These are phyloP conservation scores for Murina feae DNA, from an alignment of 2,113 vertebrate species.

Conservation along the genomic window DNA sequence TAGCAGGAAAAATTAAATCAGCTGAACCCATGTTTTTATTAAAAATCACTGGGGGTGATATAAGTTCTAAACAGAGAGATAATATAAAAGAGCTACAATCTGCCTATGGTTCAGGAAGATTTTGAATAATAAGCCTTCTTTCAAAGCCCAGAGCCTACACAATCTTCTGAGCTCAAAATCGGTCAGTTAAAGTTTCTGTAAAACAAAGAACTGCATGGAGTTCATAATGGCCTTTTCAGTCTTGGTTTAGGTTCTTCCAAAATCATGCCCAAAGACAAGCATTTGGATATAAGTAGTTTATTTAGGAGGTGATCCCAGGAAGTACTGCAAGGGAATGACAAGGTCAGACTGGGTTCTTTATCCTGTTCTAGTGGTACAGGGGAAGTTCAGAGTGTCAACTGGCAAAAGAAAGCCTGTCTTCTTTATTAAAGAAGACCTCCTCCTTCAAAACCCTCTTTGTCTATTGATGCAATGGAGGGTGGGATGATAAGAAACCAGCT, in stretches of 20 bases:
- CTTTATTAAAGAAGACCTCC: neutral
- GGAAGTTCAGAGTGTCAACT: neutral
- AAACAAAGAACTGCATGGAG: neutral
- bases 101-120: neutral
- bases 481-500: neutral
- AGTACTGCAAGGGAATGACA: neutral
- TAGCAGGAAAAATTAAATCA: neutral
- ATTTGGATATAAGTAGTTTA: neutral
- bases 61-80: neutral
- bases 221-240: neutral
- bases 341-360: neutral
- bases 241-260: neutral
- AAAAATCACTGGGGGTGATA: neutral
- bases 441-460: neutral
- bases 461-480: neutral
- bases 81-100: neutral
- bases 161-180: neutral
- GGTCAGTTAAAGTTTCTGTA: neutral
- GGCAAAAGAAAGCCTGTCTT: neutral
- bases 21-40: neutral
- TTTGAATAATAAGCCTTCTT: neutral
- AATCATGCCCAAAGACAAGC: neutral
- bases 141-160: neutral
- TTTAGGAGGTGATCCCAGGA: conserved; percentile 17
- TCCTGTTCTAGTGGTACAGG: neutral